These are phyloP conservation scores for Prionace glauca DNA, from an alignment of 2,797 vertebrate species.

Conservation along the genomic window DNA sequence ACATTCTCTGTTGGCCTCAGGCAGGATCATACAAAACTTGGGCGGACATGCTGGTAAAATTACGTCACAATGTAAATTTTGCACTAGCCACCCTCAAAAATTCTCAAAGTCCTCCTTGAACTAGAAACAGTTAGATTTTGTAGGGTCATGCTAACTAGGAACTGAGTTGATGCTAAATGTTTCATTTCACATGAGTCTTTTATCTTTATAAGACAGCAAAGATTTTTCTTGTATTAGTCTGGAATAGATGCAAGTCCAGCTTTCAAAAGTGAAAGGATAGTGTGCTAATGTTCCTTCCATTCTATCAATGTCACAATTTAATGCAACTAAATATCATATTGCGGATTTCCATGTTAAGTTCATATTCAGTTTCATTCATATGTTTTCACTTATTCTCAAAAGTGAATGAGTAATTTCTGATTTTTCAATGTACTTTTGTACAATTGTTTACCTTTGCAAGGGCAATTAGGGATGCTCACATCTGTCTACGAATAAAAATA, in stretches of 20 bases:
- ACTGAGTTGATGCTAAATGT: not conserved
- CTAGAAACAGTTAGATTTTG: not conserved
- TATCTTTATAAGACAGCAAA: not conserved
- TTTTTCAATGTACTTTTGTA: not conserved
- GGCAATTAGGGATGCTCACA: too few relatives aligned
- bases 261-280: not conserved
- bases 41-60: too few relatives aligned
- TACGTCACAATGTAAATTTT: too few relatives aligned
- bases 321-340: not conserved
- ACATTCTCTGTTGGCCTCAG: too few relatives aligned
- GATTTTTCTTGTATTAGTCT: not conserved
- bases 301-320: not conserved
- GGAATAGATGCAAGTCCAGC: not conserved
- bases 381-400: constrained; percentile 16
- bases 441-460: not conserved
- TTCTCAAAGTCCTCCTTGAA: not conserved
- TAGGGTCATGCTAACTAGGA: not conserved
- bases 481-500: too few relatives aligned
- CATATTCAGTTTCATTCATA: constrained; percentile 16
- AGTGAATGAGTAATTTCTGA: not conserved
- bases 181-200: not conserved
- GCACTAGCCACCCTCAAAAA: not conserved
- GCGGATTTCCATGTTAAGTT: not conserved
- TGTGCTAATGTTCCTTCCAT: not conserved
- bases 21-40: too few relatives aligned